Conservation (phyloP, 2,113 vertebrate species). For the Neogobius melanostomus region DNA sequence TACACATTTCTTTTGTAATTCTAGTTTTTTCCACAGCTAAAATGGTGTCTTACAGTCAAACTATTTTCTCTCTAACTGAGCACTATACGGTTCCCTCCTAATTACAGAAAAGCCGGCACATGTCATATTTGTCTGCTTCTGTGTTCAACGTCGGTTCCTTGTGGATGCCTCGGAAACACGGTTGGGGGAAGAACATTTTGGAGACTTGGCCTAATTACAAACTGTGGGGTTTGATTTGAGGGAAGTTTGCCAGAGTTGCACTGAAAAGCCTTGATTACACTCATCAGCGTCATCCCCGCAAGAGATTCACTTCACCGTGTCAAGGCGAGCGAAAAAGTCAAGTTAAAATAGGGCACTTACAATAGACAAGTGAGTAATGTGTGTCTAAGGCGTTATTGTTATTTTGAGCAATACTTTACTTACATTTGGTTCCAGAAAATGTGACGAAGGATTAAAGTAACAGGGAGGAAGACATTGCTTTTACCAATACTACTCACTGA, state of each 20-base stretch:
- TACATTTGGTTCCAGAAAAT: too few species aligned
- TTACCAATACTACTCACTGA: too few species aligned
- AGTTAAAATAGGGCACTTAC: neutral
- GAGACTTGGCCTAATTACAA: slow-evolving; percentile 53
- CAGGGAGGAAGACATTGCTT: too few species aligned
- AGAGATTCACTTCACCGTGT: slow-evolving; percentile 30
- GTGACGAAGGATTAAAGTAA: too few species aligned
- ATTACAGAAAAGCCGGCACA: slow-evolving; percentile 16
- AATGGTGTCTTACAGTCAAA: neutral
- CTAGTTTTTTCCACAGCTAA: neutral
- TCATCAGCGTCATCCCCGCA: slow-evolving; percentile 44
- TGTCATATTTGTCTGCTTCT: slow-evolving; percentile 15
- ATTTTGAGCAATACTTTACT: too few species aligned
- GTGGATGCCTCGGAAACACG: slow-evolving; percentile 30
- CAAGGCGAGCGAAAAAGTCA: slow-evolving; percentile 15
- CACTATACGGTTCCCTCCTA: neutral
- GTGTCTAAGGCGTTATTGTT: neutral
- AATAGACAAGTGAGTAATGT: neutral
- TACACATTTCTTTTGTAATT: neutral
- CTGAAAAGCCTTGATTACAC: slow-evolving; percentile 41
- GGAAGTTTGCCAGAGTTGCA: slow-evolving; percentile 46
- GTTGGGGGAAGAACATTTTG: slow-evolving; percentile 26
- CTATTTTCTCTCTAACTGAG: neutral
- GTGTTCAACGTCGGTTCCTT: slow-evolving; percentile 5
- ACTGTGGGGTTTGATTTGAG: slow-evolving; percentile 45